Conservation (phyloP, 2,888 invertebrate species). For the Agapostemon virescens region DNA sequence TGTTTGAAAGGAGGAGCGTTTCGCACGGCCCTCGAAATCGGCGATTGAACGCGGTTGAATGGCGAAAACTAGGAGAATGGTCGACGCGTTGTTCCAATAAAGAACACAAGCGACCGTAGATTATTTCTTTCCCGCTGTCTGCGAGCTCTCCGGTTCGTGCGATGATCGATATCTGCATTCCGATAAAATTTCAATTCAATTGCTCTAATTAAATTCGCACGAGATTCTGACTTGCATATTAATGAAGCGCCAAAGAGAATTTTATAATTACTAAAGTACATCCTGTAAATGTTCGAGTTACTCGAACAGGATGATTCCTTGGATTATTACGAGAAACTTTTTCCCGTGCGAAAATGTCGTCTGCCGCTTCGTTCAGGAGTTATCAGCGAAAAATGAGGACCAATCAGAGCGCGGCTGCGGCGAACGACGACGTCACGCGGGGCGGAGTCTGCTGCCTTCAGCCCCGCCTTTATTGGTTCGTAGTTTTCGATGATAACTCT, state of each 20-base stretch:
- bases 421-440: too few species aligned
- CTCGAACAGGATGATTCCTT: too few species aligned
- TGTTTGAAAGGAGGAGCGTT: neutral
- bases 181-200: conserved; percentile 40
- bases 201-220: conserved; percentile 41
- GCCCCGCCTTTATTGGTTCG: too few species aligned
- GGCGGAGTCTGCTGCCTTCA: too few species aligned
- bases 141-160: neutral
- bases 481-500: too few species aligned
- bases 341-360: too few species aligned
- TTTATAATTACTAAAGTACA: too few species aligned
- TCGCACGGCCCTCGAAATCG: neutral
- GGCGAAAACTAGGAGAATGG: neutral
- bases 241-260: conserved; percentile 43
- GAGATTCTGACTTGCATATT: conserved; percentile 55
- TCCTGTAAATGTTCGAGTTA: too few species aligned
- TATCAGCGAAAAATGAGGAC: too few species aligned
- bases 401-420: too few species aligned
- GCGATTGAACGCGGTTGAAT: neutral
- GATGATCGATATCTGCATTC: conserved; percentile 23
- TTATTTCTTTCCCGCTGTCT: neutral
- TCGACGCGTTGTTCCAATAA: conserved; percentile 13
- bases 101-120: neutral
- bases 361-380: too few species aligned
- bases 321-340: too few species aligned